Percentiles rank a stretch among this genome's conserved stretches.
phyloP scores from a whole-genome alignment of 2,113 vertebrate species.

The Rynchops niger region DNA sequence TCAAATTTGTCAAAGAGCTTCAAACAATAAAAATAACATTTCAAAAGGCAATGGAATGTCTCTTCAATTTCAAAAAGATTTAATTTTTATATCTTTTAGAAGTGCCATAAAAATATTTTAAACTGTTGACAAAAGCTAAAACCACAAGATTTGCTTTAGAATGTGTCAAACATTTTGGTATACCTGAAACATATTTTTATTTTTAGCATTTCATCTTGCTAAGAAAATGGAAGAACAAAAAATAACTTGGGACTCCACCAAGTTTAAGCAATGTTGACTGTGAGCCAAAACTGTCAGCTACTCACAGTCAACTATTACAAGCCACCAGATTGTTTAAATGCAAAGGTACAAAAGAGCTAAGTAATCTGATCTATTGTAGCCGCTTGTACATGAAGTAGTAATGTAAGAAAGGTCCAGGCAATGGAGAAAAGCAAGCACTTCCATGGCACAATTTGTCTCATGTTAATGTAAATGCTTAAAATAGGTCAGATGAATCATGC shows the following conservation, averaged over 20 bases:
- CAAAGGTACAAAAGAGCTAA: neutral
- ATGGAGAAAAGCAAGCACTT: neutral
- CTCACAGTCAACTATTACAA: neutral
- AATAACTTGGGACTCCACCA: neutral
- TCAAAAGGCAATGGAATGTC: neutral
- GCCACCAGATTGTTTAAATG: neutral
- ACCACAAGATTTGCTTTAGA: neutral
- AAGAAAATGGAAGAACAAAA: neutral
- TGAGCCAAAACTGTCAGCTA: neutral
- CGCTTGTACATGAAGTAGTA: neutral
- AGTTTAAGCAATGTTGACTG: neutral
- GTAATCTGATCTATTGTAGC: neutral
- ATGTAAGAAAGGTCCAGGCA: neutral
- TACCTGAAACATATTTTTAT: neutral
- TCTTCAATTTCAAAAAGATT: neutral
- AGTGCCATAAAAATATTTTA: neutral
- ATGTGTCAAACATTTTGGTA: neutral
- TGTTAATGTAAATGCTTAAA: neutral
- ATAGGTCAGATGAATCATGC: neutral
- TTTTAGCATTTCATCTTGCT: neutral
- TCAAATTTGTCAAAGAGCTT: neutral
- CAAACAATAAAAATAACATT: neutral
- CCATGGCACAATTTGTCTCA: neutral
- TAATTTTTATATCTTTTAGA: neutral
- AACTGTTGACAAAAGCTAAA: neutral